A percentile compares a stretch with the other conserved stretches of the same genome.
phyloP scores from a whole-genome alignment of 2,113 vertebrate genomes.

The Crocuta crocuta region DNA sequence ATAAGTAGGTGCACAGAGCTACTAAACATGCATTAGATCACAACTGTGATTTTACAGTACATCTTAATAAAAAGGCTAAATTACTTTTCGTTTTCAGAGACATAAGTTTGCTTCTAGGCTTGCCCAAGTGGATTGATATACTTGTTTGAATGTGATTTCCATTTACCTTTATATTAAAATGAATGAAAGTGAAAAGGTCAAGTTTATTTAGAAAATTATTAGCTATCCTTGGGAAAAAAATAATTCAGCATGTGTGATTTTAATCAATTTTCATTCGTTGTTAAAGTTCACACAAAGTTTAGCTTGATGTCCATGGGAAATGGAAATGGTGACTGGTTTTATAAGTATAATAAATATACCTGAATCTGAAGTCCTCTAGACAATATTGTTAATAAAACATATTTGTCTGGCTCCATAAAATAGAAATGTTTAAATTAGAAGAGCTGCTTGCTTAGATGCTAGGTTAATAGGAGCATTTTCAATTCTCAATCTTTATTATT shows the following conservation, averaged over 20 bases:
- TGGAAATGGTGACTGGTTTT: slow-evolving; percentile 60
- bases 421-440: slow-evolving; percentile 66
- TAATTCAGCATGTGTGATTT: slow-evolving; percentile 63
- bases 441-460: slow-evolving; percentile 26
- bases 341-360: slow-evolving; percentile 60
- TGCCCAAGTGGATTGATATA: slow-evolving; percentile 52
- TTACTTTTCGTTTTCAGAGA: slow-evolving; percentile 64
- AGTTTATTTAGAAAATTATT: slow-evolving; percentile 77
- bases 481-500: slow-evolving; percentile 61
- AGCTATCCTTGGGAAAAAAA: slow-evolving; percentile 58
- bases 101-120: slow-evolving; percentile 37
- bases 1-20: slow-evolving; percentile 12
- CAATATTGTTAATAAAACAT: slow-evolving; percentile 66
- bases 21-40: neutral
- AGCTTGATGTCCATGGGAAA: slow-evolving; percentile 49
- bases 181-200: slow-evolving; percentile 70
- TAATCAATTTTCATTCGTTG: slow-evolving; percentile 80
- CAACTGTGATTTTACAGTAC: slow-evolving; percentile 42
- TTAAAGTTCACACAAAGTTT: slow-evolving; percentile 75
- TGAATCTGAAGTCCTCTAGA: slow-evolving; percentile 58
- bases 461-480: slow-evolving; percentile 66
- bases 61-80: slow-evolving; percentile 63
- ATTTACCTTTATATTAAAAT: slow-evolving; percentile 67
- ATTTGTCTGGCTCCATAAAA: slow-evolving; percentile 57
- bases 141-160: slow-evolving; percentile 56